Evolutionary conservation across 2,113 vertebrate species (phyloP).

Genomic region (Phainopepla nitens): DNA sequence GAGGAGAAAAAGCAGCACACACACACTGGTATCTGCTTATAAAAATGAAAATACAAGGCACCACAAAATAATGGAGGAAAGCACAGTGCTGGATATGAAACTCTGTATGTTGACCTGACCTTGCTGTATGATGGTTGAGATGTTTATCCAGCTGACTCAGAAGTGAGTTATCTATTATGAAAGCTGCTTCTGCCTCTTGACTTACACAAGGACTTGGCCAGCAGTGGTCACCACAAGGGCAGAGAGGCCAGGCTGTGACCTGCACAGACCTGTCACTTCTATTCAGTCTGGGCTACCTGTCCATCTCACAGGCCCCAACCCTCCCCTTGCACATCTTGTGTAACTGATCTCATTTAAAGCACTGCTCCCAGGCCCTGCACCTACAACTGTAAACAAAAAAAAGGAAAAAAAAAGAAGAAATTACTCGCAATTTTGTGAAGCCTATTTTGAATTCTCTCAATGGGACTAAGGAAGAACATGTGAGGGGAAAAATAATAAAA

Average conservation of each 20-base stretch:
- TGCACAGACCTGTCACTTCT: neutral
- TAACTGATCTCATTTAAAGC: neutral
- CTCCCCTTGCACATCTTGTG: no score
- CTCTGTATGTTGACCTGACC: neutral
- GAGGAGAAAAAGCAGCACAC: neutral
- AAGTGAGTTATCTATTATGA: neutral
- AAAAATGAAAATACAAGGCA: neutral
- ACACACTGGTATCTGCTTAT: neutral
- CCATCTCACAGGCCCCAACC: neutral
- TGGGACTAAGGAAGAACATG: neutral
- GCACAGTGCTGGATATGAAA: neutral
- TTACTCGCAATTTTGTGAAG: neutral
- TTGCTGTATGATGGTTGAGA: neutral
- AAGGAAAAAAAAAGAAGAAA: neutral
- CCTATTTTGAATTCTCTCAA: neutral
- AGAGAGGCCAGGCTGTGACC: neutral
- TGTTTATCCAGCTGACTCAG: neutral
- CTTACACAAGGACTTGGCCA: neutral
- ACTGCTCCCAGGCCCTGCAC: neutral
- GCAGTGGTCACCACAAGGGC: neutral
- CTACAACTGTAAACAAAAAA: neutral
- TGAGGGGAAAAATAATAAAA: neutral
- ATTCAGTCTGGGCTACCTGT: neutral
- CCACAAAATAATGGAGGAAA: neutral
- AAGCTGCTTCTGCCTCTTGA: neutral